Percentiles rank a stretch among this genome's conserved stretches.
phyloP scores from a whole-genome alignment of 2,888 invertebrate genomes.

The Timandra comae region DNA sequence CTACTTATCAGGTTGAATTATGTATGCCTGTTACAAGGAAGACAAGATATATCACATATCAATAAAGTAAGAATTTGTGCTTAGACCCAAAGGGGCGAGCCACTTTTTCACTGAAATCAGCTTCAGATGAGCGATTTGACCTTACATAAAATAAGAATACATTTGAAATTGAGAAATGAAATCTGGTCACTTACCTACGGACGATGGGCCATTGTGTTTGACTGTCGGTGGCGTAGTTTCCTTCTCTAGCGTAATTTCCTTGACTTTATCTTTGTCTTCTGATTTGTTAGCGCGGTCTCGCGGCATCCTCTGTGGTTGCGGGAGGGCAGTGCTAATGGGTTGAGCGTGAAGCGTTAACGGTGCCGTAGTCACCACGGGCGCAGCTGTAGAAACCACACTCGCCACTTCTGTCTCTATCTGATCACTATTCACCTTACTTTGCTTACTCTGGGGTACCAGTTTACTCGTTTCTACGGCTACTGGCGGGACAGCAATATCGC shows the following conservation, averaged over 20 bases:
- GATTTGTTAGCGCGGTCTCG: conserved; percentile 17
- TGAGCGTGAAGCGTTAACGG: conserved; percentile 5
- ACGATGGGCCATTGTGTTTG: conserved; percentile 24
- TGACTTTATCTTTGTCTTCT: conserved; percentile 23
- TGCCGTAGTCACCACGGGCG: not conserved
- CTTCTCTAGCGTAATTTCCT: conserved; percentile 14
- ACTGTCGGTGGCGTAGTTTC: conserved; percentile 11
- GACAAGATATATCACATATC: no score
- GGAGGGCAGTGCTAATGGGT: conserved; percentile 1
- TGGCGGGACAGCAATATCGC: conserved; percentile 47
- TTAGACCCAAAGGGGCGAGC: no score
- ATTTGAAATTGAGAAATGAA: no score
- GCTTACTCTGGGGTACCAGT: conserved; percentile 33
- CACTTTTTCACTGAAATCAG: no score
- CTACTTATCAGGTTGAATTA: no score
- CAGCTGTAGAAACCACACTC: conserved; percentile 9
- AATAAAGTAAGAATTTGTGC: no score
- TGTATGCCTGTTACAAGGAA: no score
- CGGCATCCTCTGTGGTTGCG: conserved; percentile 16
- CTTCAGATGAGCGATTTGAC: no score
- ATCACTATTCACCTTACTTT: conserved; percentile 1
- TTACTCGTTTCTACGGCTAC: conserved; percentile 59
- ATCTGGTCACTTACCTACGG: conserved; percentile 18
- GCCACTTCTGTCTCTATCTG: not conserved
- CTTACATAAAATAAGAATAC: no score